Base-by-base conservation (phyloP, 2,113 vertebrate species). In the Corvus moneduloides region DNA sequence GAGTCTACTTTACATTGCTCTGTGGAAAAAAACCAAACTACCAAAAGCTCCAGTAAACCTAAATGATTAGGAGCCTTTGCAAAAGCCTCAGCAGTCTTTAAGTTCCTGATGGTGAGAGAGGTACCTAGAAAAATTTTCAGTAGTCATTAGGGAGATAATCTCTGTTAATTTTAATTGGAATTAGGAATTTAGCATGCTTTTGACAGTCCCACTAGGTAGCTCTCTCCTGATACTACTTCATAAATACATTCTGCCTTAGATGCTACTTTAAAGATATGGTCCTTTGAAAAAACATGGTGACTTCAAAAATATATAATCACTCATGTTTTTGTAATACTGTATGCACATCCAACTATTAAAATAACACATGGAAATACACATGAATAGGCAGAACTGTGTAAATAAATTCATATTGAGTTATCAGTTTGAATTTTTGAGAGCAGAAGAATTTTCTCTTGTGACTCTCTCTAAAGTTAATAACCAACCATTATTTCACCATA, bases 131-230 rank as follows among this genome's bases (percentile, higher is more conserved):
- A 87, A 52, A 26, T 43, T 89, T 90, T 80, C 27, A 54, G 4
- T 24, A 37, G 27, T 73, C 33, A 73, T 85, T 66, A 55, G 76
- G 67, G 83, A 93, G 24, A 1, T 67, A 74, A 83, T 90, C 11
- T 88, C 68, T 55, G 62, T 82, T 91, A 63, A 76, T 82, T 93
- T 95, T 87, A 96, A 93, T 83, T 84, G 8, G 64, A 93, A 71
- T 83, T 89, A 92, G 76, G 59, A 84, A 78, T 84, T 55, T 86
- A 88, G 3, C 32, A 18, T 78, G 55, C 32, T 86, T 93, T 69
- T 84, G 51, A 89, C 41, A 87, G 61, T 94, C 89, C 39, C 68
- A 55, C 21, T 89, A 77, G 55, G 24, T 58, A 89, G 46, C 19
- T 86, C 55, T 71, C 91, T 91, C 68, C 49, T 92, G 81, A 81